Percentiles rank a stretch among this genome's conserved stretches.
These are phyloP conservation scores for Solea senegalensis DNA, from an alignment of 2,113 vertebrate species.

Conservation along the genomic window DNA sequence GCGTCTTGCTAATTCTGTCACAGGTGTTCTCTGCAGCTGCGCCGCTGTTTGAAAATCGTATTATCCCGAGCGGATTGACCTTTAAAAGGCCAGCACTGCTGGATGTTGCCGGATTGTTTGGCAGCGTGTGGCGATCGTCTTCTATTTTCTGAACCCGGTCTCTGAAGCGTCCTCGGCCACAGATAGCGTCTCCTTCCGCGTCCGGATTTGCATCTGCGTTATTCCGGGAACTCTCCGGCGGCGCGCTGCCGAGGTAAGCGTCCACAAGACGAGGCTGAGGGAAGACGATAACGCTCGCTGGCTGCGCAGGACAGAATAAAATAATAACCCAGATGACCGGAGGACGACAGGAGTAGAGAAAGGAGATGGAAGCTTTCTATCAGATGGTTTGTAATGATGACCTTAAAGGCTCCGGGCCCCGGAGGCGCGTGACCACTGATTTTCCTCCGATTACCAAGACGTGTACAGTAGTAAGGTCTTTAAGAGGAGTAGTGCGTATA, in stretches of 20 bases:
- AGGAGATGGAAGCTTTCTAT: slow-evolving; percentile 20
- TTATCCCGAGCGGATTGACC: slow-evolving; percentile 47
- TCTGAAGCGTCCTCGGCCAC: slow-evolving; percentile 28
- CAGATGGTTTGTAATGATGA: slow-evolving; percentile 37
- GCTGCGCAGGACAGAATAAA: background rate
- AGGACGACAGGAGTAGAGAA: slow-evolving; percentile 28
- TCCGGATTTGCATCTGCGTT: slow-evolving; percentile 16
- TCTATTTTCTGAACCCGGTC: slow-evolving; percentile 1
- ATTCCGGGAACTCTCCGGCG: slow-evolving; percentile 46
- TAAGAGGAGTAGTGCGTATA: too few species aligned
- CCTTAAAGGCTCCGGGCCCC: slow-evolving; percentile 19
- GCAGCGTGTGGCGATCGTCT: background rate
- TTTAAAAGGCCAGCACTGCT: slow-evolving; percentile 49
- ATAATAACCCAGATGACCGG: slow-evolving; percentile 21
- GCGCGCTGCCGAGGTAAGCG: slow-evolving; percentile 11
- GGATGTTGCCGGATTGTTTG: slow-evolving; percentile 23
- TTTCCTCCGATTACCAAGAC: slow-evolving; percentile 5
- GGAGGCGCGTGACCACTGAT: background rate
- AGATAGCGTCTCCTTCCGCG: slow-evolving; percentile 1
- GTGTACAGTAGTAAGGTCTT: too few species aligned
- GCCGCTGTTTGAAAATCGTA: slow-evolving; percentile 9
- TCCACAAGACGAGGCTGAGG: slow-evolving; percentile 55
- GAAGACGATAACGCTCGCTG: slow-evolving; percentile 61
- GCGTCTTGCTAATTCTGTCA: background rate
- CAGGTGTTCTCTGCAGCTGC: background rate